These are phyloP conservation scores for Octopus sinensis DNA, from an alignment of 1,140 invertebrate species.

Conservation along the genomic window DNA sequence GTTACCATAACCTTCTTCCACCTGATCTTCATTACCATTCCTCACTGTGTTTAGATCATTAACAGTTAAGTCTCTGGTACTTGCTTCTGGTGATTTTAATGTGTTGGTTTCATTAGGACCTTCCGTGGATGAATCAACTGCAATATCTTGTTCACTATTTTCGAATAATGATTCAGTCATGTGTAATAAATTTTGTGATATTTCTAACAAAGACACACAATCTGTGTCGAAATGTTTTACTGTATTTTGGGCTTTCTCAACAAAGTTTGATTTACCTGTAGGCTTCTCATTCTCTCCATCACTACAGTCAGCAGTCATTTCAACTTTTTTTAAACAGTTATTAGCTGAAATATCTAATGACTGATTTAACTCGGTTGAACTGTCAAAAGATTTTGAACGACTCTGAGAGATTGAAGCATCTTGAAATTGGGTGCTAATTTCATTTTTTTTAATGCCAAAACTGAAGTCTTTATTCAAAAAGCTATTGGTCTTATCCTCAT, in stretches of 20 bases:
- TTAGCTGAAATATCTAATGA: neutral
- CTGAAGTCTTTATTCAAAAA: slow-evolving; percentile 39
- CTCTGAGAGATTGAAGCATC: slow-evolving; percentile 20
- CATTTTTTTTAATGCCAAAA: slow-evolving; percentile 21
- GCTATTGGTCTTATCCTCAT: slow-evolving; percentile 45
- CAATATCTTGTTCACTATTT: no score
- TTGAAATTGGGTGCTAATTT: slow-evolving; percentile 15
- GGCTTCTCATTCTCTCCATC: neutral
- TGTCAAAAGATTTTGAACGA: neutral
- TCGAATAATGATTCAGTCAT: slow-evolving; percentile 22
- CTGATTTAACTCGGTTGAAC: slow-evolving; percentile 8
- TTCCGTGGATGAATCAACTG: no score
- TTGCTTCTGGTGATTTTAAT: no score
- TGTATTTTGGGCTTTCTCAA: neutral
- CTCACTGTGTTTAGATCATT: no score
- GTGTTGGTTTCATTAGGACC: no score
- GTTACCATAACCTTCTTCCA: no score
- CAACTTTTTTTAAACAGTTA: neutral
- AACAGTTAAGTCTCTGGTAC: no score
- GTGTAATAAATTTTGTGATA: slow-evolving; percentile 35
- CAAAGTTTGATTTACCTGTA: neutral
- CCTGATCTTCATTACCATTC: no score
- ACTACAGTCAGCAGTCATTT: neutral
- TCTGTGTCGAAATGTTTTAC: neutral
- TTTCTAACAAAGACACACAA: slow-evolving; percentile 30